phyloP scores from a whole-genome alignment of 2,797 vertebrate species.

The Antennarius maculatus region DNA sequence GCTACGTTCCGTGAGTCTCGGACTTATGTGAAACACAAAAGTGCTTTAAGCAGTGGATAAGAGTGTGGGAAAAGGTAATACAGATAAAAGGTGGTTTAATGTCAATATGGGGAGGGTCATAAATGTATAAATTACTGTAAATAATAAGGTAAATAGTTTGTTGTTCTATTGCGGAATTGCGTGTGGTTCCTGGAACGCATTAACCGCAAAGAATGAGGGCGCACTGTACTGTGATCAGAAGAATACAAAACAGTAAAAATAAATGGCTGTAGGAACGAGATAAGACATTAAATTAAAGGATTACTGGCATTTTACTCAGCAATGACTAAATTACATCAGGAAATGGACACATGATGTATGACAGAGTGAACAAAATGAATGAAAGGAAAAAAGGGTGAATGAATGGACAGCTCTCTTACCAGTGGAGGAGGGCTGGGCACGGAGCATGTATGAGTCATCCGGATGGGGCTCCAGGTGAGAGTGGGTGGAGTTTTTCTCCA shows the following conservation, averaged over 20 bases:
- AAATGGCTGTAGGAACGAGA: constrained; percentile 38
- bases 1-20: too few relatives aligned
- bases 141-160: too few relatives aligned
- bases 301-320: constrained; percentile 36
- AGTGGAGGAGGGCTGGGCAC: constrained; percentile 89
- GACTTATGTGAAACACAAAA: too few relatives aligned
- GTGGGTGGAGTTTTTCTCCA: constrained; percentile 98
- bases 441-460: constrained; percentile 94
- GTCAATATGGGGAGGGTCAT: too few relatives aligned
- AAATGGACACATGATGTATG: constrained; percentile 53
- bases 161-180: too few relatives aligned
- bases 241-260: constrained; percentile 29
- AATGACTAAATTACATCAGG: constrained; percentile 45
- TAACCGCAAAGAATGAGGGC: too few relatives aligned
- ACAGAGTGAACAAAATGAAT: constrained; percentile 32
- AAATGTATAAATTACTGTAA: too few relatives aligned
- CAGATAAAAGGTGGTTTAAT: too few relatives aligned
- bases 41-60: too few relatives aligned
- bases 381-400: constrained; percentile 33
- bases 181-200: too few relatives aligned
- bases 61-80: too few relatives aligned
- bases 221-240: not conserved
- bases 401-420: constrained; percentile 86
- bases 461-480: constrained; percentile 98
- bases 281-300: constrained; percentile 42